Evolutionary conservation across 2,113 vertebrate species (phyloP).

Genomic region (Pao palembangensis): DNA sequence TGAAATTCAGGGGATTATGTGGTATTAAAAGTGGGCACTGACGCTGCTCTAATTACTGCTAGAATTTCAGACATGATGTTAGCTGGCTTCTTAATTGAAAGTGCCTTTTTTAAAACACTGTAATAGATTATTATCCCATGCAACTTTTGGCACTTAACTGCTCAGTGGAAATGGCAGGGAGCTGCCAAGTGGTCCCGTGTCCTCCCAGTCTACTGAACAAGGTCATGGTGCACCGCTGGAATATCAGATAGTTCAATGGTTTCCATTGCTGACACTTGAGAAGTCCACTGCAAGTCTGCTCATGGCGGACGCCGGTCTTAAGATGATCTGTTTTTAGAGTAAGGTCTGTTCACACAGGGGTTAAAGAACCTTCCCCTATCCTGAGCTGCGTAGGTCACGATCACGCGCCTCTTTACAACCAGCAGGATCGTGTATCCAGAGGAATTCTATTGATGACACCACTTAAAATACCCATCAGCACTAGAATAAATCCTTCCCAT

Average conservation of each 20-base stretch:
- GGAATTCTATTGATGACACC: slow-evolving; percentile 4
- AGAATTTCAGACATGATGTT: not conserved
- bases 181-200: slow-evolving; percentile 5
- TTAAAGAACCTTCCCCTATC: slow-evolving; percentile 12
- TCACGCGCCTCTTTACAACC: slow-evolving; percentile 10
- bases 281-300: not conserved
- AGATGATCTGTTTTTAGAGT: not conserved
- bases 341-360: not conserved
- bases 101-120: not conserved
- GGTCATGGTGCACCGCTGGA: not conserved
- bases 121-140: not conserved
- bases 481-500: not conserved
- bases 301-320: not conserved
- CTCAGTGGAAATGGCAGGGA: slow-evolving; percentile 9
- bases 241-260: not conserved
- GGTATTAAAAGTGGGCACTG: not conserved
- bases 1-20: slow-evolving; percentile 18
- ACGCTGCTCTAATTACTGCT: not conserved
- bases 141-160: slow-evolving; percentile 3
- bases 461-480: slow-evolving; percentile 8
- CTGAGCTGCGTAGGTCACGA: slow-evolving; percentile 1
- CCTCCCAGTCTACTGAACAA: not conserved
- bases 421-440: slow-evolving; percentile 26
- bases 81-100: slow-evolving; percentile 19
- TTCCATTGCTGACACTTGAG: not conserved